Conservation (phyloP, 2,797 vertebrate species). For the Luscinia megarhynchos region DNA sequence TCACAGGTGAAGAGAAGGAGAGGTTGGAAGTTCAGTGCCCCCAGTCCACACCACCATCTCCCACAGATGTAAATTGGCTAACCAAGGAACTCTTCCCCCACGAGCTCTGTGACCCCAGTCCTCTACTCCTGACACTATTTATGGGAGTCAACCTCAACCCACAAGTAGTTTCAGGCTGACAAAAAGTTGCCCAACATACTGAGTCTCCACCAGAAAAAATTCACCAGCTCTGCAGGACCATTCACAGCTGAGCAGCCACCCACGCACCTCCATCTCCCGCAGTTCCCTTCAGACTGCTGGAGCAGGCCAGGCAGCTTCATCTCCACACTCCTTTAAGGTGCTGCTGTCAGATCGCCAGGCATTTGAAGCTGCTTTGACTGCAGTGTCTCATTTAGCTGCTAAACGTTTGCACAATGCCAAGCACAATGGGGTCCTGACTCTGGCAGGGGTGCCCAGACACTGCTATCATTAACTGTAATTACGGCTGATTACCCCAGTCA, state of each 20-base stretch:
- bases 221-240: neutral
- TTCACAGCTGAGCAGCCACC: accelerated
- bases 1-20: neutral
- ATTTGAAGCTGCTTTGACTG: neutral
- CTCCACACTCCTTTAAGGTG: neutral
- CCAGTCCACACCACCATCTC: neutral
- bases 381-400: neutral
- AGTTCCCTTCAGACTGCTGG: neutral
- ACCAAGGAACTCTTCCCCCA: neutral
- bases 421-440: slow-evolving; percentile 14
- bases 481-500: slow-evolving; percentile 31
- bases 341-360: slow-evolving; percentile 9
- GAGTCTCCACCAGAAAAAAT: slow-evolving; percentile 23
- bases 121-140: neutral
- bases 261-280: accelerated
- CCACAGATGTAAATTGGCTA: neutral
- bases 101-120: neutral
- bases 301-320: neutral
- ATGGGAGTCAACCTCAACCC: slow-evolving; percentile 30
- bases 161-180: neutral
- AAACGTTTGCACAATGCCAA: slow-evolving; percentile 42
- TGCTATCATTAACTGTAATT: slow-evolving; percentile 48
- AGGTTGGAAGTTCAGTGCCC: neutral
- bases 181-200: neutral
- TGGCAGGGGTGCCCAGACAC: slow-evolving; percentile 38